phyloP scores from a whole-genome alignment of 2,113 vertebrate genomes.

The Anolis sagrei region DNA sequence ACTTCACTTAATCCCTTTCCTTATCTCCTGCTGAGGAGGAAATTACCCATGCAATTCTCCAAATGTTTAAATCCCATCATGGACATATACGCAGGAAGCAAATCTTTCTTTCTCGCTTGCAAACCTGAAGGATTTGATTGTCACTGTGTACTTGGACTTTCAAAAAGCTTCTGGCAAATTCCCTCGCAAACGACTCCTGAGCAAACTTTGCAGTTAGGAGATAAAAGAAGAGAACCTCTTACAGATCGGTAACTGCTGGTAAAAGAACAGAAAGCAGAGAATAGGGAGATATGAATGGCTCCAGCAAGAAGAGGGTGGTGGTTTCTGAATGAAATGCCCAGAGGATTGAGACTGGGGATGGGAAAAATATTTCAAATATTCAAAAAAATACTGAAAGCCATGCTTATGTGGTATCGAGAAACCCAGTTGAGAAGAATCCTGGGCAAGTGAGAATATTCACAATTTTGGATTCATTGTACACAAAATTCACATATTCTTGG shows the following conservation, averaged over 20 bases:
- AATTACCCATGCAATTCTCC: constrained; percentile 69
- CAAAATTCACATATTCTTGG: too few relatives aligned
- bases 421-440: too few relatives aligned
- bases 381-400: too few relatives aligned
- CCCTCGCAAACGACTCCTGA: not conserved
- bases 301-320: not conserved
- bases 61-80: constrained; percentile 70
- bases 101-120: constrained; percentile 66
- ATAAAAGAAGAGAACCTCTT: not conserved
- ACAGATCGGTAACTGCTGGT: not conserved
- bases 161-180: not conserved
- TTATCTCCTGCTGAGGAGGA: constrained; percentile 67
- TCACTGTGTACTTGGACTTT: constrained; percentile 61
- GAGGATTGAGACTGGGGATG: too few relatives aligned
- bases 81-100: constrained; percentile 67
- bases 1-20: constrained; percentile 70
- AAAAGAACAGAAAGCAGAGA: not conserved
- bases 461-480: too few relatives aligned
- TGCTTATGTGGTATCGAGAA: too few relatives aligned
- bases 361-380: too few relatives aligned
- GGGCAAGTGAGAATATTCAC: too few relatives aligned
- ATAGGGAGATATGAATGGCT: not conserved
- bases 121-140: constrained; percentile 65
- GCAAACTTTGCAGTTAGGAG: not conserved
- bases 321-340: not conserved